These are phyloP conservation scores for Cydia amplana DNA, from an alignment of 1,140 invertebrate species.

Conservation along the genomic window DNA sequence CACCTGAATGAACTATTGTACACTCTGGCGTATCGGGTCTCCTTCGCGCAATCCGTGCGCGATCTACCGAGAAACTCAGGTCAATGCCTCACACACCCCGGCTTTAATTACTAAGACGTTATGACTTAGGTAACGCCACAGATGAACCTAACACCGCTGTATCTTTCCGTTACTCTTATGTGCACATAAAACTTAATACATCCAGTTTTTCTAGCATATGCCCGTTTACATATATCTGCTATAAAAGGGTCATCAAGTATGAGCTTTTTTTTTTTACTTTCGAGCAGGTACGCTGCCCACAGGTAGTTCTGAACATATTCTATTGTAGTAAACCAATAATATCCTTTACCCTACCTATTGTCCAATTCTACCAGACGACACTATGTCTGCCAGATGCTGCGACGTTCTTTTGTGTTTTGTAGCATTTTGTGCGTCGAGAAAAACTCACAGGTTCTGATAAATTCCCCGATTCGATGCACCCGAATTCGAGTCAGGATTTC, in stretches of 20 bases:
- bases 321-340: constrained; percentile 19
- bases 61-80: constrained; percentile 39
- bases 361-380: constrained; percentile 50
- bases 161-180: constrained; percentile 36
- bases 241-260: constrained; percentile 17
- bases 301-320: constrained; percentile 40
- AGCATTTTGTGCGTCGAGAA: constrained; percentile 35
- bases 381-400: constrained; percentile 63
- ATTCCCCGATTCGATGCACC: constrained; percentile 45
- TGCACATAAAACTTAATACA: constrained; percentile 9
- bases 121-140: constrained; percentile 41
- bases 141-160: constrained; percentile 33
- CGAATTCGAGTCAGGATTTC: constrained; percentile 46
- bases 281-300: constrained; percentile 31
- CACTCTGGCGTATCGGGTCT: constrained; percentile 31
- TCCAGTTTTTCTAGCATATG: constrained; percentile 2
- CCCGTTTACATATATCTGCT: not conserved
- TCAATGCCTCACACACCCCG: constrained; percentile 35
- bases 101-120: constrained; percentile 42
- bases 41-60: constrained; percentile 26
- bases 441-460: constrained; percentile 49
- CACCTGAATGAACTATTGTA: constrained; percentile 41
- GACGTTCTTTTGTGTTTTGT: constrained; percentile 44
- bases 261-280: constrained; percentile 6
- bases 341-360: constrained; percentile 36